Evolutionary conservation across 1,140 invertebrate species (phyloP).

Genomic region (Batillaria attramentaria): DNA sequence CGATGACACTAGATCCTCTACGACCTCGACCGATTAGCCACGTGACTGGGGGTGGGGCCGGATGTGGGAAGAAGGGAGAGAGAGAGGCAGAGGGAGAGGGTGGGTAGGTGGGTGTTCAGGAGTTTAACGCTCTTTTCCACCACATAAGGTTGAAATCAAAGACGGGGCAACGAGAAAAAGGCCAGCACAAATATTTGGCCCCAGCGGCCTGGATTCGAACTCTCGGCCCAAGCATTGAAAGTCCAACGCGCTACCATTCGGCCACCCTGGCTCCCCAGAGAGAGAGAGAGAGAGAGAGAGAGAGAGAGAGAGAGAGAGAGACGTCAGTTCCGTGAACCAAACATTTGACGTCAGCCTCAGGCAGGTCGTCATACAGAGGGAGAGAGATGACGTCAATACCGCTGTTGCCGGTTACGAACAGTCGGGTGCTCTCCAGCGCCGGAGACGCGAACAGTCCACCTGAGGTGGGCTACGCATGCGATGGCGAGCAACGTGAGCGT

Average conservation of each 20-base stretch:
- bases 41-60: too few relatives aligned
- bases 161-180: not conserved
- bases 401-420: too few relatives aligned
- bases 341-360: not conserved
- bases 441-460: not conserved
- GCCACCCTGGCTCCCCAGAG: too few relatives aligned
- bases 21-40: too few relatives aligned
- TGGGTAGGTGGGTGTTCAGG: not conserved
- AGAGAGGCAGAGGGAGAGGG: constrained; percentile 1
- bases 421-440: too few relatives aligned
- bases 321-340: not conserved
- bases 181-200: not conserved
- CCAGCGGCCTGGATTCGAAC: not conserved
- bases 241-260: too few relatives aligned
- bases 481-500: not conserved
- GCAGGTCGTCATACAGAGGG: not conserved
- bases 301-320: constrained; percentile 6
- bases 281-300: constrained; percentile 12
- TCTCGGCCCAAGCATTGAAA: too few relatives aligned
- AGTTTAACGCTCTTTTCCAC: not conserved
- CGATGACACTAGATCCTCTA: too few relatives aligned
- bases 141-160: not conserved
- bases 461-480: not conserved
- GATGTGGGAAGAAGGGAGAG: too few relatives aligned
- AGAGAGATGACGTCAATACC: too few relatives aligned